Base-by-base conservation (phyloP, 2,113 vertebrate species). In the Ondatra zibethicus region DNA sequence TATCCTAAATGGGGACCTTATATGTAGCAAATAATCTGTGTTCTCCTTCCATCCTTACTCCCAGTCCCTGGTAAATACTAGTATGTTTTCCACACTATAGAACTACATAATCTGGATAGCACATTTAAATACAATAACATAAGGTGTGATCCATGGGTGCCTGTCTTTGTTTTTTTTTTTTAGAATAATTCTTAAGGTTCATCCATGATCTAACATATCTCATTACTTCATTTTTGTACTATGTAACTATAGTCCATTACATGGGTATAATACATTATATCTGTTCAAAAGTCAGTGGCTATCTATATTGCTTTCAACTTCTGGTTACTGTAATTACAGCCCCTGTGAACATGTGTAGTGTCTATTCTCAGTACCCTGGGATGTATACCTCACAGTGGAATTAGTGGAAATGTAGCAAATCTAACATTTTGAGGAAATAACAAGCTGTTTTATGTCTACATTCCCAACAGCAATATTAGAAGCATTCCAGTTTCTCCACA, bases 401-500 rank as follows among this genome's bases (percentile, higher is more conserved):
- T 80, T 89, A 5, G 25, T 77, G 72, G 9, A 8, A 39, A 63
- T 76, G 70, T 42, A 23, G 33, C 75, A 70, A 89, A 70, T 90
- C n/a, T 33, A 89, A 42, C n/a, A 73, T 94, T 92, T 65, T 61
- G 39, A 68, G 61, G 36, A 63, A 89, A 33, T 39, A 81, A 8
- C 33, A 76, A 94, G 86, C 31, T 82, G 45, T 88, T 77, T 82
- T 92, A n/a, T 6, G 31, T 29, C 58, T 87, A 89, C 76, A 90
- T 72, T 77, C 17, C 52, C 39, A 75, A 2, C 13, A 93, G 39
- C 5, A 78, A 78, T 50, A 36, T 58, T 39, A 8, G 50, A 47
- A 65, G 4, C 12, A 10, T 78, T 88, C 66, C n/a, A 58, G 31
- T 80, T 85, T 75, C 14, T 47, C 66, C 39, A 88, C n/a, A 92